Evolutionary conservation across 2,113 vertebrate genomes (phyloP).

Genomic region (Phalacrocorax brasilianus): DNA sequence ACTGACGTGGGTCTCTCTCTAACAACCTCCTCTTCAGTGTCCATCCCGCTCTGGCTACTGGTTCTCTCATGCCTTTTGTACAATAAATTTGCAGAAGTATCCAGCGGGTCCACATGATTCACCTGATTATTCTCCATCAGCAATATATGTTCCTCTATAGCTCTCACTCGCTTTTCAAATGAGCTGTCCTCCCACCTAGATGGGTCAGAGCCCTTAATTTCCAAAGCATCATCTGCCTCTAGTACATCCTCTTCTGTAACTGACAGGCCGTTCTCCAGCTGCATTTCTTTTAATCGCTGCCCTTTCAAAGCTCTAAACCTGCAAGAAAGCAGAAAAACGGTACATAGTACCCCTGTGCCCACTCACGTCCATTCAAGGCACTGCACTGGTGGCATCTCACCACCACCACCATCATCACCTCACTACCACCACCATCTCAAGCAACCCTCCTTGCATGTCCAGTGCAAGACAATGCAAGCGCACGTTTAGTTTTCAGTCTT

Average conservation of each 20-base stretch:
- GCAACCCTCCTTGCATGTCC: neutral
- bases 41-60: conserved; percentile 69
- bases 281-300: conserved; percentile 71
- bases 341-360: neutral
- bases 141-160: conserved; percentile 64
- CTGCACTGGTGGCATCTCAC: neutral
- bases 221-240: conserved; percentile 57
- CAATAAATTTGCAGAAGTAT: conserved; percentile 8
- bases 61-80: conserved; percentile 64
- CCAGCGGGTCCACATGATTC: conserved; percentile 36
- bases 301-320: conserved; percentile 83
- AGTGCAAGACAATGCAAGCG: rapidly evolving
- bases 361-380: neutral
- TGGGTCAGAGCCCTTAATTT: conserved; percentile 82
- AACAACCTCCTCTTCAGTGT: conserved; percentile 72
- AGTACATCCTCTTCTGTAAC: conserved; percentile 40
- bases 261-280: conserved; percentile 74
- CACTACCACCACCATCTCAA: neutral
- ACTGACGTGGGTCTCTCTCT: conserved; percentile 81
- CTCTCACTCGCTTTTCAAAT: conserved; percentile 76
- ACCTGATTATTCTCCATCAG: conserved; percentile 55
- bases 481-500: rapidly evolving
- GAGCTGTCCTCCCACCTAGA: conserved; percentile 85
- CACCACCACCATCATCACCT: neutral
- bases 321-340: conserved; percentile 29